Percentiles rank a stretch among this genome's conserved stretches.
Evolutionary conservation across 2,888 invertebrate species (phyloP).

Genomic region (Villa cingulata): DNA sequence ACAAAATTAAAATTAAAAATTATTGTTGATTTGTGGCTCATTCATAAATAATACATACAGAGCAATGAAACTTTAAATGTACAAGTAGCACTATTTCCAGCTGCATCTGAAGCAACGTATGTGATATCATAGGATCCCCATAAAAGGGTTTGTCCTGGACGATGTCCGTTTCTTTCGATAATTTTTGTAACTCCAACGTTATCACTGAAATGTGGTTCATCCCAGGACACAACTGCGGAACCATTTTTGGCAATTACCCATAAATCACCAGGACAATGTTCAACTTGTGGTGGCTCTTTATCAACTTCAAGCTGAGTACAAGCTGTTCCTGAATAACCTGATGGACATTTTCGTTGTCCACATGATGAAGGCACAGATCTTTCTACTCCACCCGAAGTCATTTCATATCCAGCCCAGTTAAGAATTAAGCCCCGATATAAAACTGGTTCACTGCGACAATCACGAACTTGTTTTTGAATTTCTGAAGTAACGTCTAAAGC

Average conservation of each 20-base stretch:
- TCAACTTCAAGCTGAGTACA: conserved; percentile 75
- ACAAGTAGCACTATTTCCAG: conserved; percentile 83
- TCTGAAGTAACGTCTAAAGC: conserved; percentile 84
- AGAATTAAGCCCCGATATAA: conserved; percentile 71
- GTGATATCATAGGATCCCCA: conserved; percentile 90
- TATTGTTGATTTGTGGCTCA: background rate
- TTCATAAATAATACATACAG: conserved; percentile 43
- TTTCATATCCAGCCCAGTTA: conserved; percentile 90
- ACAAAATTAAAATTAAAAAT: background rate
- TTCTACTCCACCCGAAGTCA: conserved; percentile 77
- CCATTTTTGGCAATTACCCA: conserved; percentile 91
- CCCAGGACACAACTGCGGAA: conserved; percentile 81
- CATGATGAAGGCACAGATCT: conserved; percentile 83
- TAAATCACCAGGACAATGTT: conserved; percentile 84
- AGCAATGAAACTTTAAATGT: conserved; percentile 82
- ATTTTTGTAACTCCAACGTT: conserved; percentile 70
- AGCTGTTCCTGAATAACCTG: conserved; percentile 72
- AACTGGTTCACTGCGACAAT: conserved; percentile 84
- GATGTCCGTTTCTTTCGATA: conserved; percentile 72
- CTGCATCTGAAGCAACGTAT: conserved; percentile 85
- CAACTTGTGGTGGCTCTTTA: conserved; percentile 73
- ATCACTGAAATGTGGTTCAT: conserved; percentile 80
- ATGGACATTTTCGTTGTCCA: conserved; percentile 76
- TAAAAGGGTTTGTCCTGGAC: conserved; percentile 72
- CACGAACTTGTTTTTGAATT: conserved; percentile 85